These are phyloP conservation scores for Enteromius argenteus DNA, from an alignment of 2,797 vertebrate genomes.

Conservation along the genomic window DNA sequence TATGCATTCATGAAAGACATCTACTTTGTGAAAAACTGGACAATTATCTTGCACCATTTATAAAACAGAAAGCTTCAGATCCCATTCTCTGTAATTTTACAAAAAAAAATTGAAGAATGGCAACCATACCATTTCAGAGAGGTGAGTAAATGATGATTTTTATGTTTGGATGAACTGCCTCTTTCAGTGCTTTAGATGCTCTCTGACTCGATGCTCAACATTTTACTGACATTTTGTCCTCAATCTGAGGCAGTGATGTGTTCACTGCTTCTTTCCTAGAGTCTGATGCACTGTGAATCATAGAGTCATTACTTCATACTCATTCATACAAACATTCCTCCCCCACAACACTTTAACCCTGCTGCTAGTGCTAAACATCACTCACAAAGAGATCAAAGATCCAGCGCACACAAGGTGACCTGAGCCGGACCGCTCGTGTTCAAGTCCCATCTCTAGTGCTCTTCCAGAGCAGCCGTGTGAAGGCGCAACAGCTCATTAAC, in stretches of 20 bases:
- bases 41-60: background rate
- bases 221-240: background rate
- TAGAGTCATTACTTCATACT: background rate
- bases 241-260: background rate
- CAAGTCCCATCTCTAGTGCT: slow-evolving; percentile 60
- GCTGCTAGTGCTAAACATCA: background rate
- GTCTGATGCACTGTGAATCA: slow-evolving; percentile 12
- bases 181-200: background rate
- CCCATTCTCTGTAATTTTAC: background rate
- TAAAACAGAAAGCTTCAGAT: background rate
- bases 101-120: background rate
- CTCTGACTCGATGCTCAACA: background rate
- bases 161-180: background rate
- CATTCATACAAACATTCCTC: slow-evolving; percentile 12
- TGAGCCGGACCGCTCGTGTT: slow-evolving; percentile 53
- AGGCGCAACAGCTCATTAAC: slow-evolving; percentile 71
- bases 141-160: background rate
- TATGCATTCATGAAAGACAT: background rate
- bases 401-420: slow-evolving; percentile 44
- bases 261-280: background rate
- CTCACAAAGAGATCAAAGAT: slow-evolving; percentile 6
- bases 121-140: background rate
- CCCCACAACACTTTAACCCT: slow-evolving; percentile 7
- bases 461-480: slow-evolving; percentile 58
- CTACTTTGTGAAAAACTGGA: background rate